phyloP scores from a whole-genome alignment of 1,140 invertebrate genomes.

The Agrypnia vestita region DNA sequence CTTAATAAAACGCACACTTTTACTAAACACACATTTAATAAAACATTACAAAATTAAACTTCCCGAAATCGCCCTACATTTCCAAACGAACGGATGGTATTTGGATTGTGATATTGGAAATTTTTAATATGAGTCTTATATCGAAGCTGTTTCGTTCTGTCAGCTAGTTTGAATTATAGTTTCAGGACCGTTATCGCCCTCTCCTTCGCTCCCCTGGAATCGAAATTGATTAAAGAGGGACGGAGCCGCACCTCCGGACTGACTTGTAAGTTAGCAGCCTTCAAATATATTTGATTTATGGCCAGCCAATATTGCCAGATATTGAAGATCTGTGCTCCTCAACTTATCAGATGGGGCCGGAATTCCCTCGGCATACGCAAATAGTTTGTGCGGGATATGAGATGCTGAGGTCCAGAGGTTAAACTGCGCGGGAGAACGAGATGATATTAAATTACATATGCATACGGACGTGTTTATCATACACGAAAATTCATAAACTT shows the following conservation, averaged over 20 bases:
- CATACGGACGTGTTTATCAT: too few species aligned
- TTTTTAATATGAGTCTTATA: constrained; percentile 61
- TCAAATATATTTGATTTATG: constrained; percentile 61
- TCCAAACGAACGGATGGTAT: constrained; percentile 15
- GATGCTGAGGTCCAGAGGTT: not conserved
- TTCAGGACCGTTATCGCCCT: constrained; percentile 23
- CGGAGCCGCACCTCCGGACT: constrained; percentile 7
- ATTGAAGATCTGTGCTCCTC: constrained; percentile 55
- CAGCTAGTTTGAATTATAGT: constrained; percentile 61
- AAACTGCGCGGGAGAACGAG: too few species aligned
- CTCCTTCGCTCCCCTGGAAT: constrained; percentile 5
- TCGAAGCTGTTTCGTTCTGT: constrained; percentile 60
- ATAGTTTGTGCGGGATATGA: not conserved
- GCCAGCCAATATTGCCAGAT: constrained; percentile 58
- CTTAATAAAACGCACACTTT: too few species aligned
- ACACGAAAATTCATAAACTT: too few species aligned
- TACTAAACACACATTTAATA: too few species aligned
- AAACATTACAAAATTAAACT: too few species aligned
- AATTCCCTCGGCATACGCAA: constrained; percentile 16
- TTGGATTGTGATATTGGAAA: constrained; percentile 51
- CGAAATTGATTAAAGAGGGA: constrained; percentile 1
- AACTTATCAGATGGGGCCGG: constrained; percentile 37
- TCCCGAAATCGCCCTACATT: not conserved
- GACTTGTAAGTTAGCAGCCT: constrained; percentile 40
- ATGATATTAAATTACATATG: too few species aligned